Evolutionary conservation across 2,888 invertebrate species (phyloP), one percentile per base, ranked within the genome.

Genomic region (Griposia aprilina): DNA sequence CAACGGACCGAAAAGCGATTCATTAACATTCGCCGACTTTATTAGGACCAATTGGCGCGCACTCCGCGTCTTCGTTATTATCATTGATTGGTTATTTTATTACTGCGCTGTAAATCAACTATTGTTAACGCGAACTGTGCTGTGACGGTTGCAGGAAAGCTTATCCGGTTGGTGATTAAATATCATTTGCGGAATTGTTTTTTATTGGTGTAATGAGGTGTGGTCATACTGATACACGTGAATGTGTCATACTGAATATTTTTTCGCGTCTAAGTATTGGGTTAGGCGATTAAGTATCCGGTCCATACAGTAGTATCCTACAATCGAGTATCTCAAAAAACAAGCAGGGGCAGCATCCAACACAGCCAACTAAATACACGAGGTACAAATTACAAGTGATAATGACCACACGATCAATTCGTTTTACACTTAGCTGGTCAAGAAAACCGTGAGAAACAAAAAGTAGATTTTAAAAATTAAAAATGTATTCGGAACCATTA

Each of bases 21-120:
- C 96, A 96, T 97, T 96, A 96, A 95, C 95, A 95, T 96, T 95
- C 95, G 94, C 95, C 93, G 94, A 93, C 94, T 96, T 96, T 96
- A 96, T 96, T 96, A 95, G 92, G 88, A 91, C 93, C 95, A 94
- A 95, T 95, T 95, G 94, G 93, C 92, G 91, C 80, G 90, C 84
- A 84, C 84, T 88, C 91, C 88, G 86, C 91, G 91, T 91, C 90
- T 90, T 83, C 86, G 86, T 86, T 90, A 90, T 91, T 90, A 90
- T 89, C 88, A 93, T 93, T 93, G 89, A 90, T 90, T 86, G 91
- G 89, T 90, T 89, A 87, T 90, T 92, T 92, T 89, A 90, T 89
- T 87, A 80, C 82, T 79, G 86, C 30, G 84, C 80, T 80, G 80
- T 87, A 82, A 88, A 87, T 86, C 82, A 83, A 84, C 70, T 81